Evolutionary conservation across 1,140 invertebrate species (phyloP).

Genomic region (Drosophila pruinosa): DNA sequence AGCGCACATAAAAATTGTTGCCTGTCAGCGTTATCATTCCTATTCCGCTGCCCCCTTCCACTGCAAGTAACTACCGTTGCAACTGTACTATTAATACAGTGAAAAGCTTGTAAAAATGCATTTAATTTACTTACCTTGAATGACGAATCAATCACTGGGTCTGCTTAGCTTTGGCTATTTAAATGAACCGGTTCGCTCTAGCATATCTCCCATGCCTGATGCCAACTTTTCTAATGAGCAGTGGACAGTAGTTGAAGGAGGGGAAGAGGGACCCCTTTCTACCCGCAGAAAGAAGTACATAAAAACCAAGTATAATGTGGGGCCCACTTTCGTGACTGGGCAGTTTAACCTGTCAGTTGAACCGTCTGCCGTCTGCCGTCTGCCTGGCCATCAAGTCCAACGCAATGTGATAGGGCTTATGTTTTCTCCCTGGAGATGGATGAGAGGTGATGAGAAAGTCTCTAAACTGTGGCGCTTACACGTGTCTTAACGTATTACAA

Average conservation of each 20-base stretch:
- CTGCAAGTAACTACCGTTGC: conserved; percentile 34
- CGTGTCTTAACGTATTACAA: conserved; percentile 55
- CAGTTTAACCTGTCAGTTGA: conserved; percentile 19
- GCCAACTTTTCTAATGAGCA: conserved; percentile 51
- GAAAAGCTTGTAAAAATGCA: conserved; percentile 62
- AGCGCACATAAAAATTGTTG: conserved; percentile 78
- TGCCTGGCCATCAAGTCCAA: conserved; percentile 41
- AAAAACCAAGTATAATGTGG: conserved; percentile 12
- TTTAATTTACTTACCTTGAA: conserved; percentile 66
- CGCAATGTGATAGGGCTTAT: conserved; percentile 43
- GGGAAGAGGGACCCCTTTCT: conserved; percentile 61
- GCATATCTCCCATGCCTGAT: neutral
- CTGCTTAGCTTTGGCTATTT: conserved; percentile 65
- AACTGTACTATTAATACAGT: conserved; percentile 44
- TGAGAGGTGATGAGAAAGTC: conserved; percentile 71
- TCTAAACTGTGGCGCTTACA: conserved; percentile 56
- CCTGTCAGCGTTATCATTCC: conserved; percentile 54
- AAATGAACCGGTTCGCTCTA: conserved; percentile 75
- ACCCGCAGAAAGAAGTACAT: conserved; percentile 43
- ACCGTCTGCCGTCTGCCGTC: conserved; percentile 35
- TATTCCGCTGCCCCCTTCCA: neutral
- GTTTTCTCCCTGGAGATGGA: conserved; percentile 60
- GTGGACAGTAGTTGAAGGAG: conserved; percentile 50
- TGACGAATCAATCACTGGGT: conserved; percentile 74
- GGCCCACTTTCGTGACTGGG: conserved; percentile 50